A percentile compares a stretch with the other conserved stretches of the same genome.
phyloP scores from a whole-genome alignment of 2,888 invertebrate genomes.

The Eupithecia inturbata region DNA sequence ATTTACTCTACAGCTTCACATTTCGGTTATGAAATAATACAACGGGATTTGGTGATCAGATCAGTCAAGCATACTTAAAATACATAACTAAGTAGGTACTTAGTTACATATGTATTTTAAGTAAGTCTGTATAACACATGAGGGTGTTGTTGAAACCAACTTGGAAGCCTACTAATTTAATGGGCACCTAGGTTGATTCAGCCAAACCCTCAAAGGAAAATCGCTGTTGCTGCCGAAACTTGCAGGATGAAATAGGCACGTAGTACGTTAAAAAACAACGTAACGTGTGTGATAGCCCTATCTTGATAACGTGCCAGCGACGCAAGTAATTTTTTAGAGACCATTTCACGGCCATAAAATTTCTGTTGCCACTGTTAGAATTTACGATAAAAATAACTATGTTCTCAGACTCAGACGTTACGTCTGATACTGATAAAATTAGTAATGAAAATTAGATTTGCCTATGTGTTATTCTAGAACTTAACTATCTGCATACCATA shows the following conservation, averaged over 20 bases:
- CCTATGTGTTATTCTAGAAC: too few relatives aligned
- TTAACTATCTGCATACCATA: too few relatives aligned
- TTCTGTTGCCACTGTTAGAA: slow-evolving; percentile 63
- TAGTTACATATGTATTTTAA: too few relatives aligned
- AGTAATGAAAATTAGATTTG: too few relatives aligned
- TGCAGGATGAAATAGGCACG: not conserved
- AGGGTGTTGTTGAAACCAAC: not conserved
- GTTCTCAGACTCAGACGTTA: slow-evolving; percentile 53
- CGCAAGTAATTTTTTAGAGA: slow-evolving; percentile 63
- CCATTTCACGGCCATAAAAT: slow-evolving; percentile 69
- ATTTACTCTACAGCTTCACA: too few relatives aligned
- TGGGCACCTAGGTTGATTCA: not conserved
- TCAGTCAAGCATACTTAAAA: too few relatives aligned
- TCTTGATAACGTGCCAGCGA: slow-evolving; percentile 71
- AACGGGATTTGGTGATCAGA: too few relatives aligned
- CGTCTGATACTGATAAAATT: slow-evolving; percentile 43
- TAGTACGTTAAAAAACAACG: not conserved
- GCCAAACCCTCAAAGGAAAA: not conserved
- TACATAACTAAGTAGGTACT: too few relatives aligned
- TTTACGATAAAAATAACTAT: slow-evolving; percentile 62
- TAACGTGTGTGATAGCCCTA: slow-evolving; percentile 11
- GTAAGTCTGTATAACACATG: too few relatives aligned
- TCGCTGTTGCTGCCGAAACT: not conserved
- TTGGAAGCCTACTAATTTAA: not conserved
- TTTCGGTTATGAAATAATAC: too few relatives aligned